Evolutionary conservation across 2,888 invertebrate genomes (phyloP).

Genomic region (Mesorhabditis sp.): DNA sequence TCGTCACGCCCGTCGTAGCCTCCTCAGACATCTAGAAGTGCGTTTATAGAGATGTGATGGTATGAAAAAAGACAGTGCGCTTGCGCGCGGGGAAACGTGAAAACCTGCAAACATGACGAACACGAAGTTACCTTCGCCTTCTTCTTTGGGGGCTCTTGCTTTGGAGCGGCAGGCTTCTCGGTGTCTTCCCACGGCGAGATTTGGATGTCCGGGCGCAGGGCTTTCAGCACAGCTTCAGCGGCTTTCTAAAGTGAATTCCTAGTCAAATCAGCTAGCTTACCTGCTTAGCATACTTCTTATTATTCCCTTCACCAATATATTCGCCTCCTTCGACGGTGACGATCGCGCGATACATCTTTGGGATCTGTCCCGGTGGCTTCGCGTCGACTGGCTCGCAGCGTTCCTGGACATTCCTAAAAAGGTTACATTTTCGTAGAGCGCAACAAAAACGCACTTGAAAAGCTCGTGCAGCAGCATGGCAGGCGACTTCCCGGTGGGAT

Average conservation of each 20-base stretch:
- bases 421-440: neutral
- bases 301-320: conserved; percentile 19
- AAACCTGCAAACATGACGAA: neutral
- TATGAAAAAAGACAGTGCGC: neutral
- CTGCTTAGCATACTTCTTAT: conserved; percentile 30
- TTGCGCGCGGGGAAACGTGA: neutral
- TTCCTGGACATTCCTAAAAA: conserved; percentile 13
- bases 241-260: conserved; percentile 14
- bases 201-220: conserved; percentile 29
- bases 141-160: conserved; percentile 4
- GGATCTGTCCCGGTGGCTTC: conserved; percentile 8
- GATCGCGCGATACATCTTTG: conserved; percentile 18
- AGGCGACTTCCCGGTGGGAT: conserved; percentile 24
- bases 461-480: conserved; percentile 32
- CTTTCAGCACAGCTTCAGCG: conserved; percentile 20
- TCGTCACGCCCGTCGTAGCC: neutral
- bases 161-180: neutral
- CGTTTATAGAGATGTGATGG: neutral
- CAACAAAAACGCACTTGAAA: conserved; percentile 24
- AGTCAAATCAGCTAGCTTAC: conserved; percentile 8
- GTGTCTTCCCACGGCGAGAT: conserved; percentile 24
- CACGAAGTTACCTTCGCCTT: neutral
- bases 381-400: conserved; percentile 10
- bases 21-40: neutral
- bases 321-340: conserved; percentile 16